Percentiles rank a stretch among this genome's conserved stretches.
Evolutionary conservation across 2,113 vertebrate species (phyloP).

Genomic region (Boulengeromyrus knoepffleri): DNA sequence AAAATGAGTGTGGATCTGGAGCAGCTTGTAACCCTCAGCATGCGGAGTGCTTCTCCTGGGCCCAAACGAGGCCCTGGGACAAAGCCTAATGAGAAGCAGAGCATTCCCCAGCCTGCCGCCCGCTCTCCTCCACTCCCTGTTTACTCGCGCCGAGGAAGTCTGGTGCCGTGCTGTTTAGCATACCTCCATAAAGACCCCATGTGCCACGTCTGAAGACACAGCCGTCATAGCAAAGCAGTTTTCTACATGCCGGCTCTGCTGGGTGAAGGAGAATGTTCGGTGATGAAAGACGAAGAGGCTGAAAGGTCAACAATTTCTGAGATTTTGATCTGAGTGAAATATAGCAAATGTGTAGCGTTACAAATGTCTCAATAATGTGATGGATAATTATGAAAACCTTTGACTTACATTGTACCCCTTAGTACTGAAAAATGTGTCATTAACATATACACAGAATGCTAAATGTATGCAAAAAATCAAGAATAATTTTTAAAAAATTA

Average conservation of each 20-base stretch:
- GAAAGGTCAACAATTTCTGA: no score
- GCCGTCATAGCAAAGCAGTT: neutral
- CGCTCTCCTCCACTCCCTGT: slow-evolving; percentile 38
- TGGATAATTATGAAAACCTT: neutral
- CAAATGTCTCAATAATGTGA: neutral
- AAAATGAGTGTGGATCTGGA: neutral
- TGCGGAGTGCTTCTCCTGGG: slow-evolving; percentile 35
- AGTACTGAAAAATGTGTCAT: neutral
- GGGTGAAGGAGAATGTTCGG: neutral
- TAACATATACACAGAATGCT: neutral
- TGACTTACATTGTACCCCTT: neutral
- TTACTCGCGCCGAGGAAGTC: slow-evolving; percentile 43
- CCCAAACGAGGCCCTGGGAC: slow-evolving; percentile 34
- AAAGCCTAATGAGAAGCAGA: slow-evolving; percentile 57
- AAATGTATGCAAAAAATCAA: neutral
- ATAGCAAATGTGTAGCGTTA: neutral
- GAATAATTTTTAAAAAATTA: neutral
- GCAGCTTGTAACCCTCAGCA: slow-evolving; percentile 22
- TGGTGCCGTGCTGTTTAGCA: slow-evolving; percentile 48
- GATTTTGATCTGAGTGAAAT: neutral
- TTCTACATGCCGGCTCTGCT: no score
- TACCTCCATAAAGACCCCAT: slow-evolving; percentile 48
- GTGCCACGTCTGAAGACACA: slow-evolving; percentile 46
- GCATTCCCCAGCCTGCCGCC: slow-evolving; percentile 35
- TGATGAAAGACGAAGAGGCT: neutral